phyloP scores from a whole-genome alignment of 1,140 invertebrate genomes.

The Sitophilus oryzae region DNA sequence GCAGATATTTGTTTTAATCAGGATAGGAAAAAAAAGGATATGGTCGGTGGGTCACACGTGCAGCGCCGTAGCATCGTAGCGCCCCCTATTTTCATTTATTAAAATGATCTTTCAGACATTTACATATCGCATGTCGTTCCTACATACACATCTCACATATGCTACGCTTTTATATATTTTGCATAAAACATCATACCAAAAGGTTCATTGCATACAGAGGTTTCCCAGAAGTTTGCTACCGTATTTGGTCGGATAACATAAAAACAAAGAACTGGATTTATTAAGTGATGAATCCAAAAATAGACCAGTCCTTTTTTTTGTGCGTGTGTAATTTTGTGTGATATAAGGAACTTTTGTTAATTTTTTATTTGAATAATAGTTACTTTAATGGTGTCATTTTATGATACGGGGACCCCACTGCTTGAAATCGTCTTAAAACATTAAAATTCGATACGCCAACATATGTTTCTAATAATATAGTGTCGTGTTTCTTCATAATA shows the following conservation, averaged over 20 bases:
- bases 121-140: constrained; percentile 27
- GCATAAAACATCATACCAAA: constrained; percentile 18
- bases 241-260: not conserved
- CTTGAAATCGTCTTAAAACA: no score
- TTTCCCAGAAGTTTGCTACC: not conserved
- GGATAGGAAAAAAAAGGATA: constrained; percentile 23
- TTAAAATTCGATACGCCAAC: not conserved
- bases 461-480: not conserved
- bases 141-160: constrained; percentile 20
- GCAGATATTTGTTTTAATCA: constrained; percentile 26
- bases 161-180: constrained; percentile 15
- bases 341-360: not conserved
- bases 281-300: not conserved
- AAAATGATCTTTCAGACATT: constrained; percentile 27
- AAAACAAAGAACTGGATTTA: not conserved
- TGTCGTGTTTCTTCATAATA: not conserved
- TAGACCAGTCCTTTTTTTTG: not conserved
- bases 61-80: constrained; percentile 16
- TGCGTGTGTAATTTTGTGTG: not conserved
- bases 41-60: constrained; percentile 30
- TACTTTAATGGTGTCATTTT: no score
- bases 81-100: constrained; percentile 30
- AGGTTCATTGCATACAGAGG: not conserved
- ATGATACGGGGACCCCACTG: no score
- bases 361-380: not conserved